Evolutionary conservation across 2,113 vertebrate species (phyloP).

Genomic region (Spheniscus mendiculus): DNA sequence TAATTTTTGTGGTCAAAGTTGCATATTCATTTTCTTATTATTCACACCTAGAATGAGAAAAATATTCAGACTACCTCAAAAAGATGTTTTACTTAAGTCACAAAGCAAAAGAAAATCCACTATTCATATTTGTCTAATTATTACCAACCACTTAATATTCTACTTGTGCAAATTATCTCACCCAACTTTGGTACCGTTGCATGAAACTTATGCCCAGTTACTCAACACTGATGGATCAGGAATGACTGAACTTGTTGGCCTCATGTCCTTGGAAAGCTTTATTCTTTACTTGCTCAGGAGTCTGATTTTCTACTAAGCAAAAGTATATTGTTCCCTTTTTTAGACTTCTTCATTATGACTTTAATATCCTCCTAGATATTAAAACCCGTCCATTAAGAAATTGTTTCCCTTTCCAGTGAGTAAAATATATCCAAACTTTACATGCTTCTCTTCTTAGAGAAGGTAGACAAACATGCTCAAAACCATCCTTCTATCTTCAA

Average conservation of each 20-base stretch:
- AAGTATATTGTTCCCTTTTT: neutral
- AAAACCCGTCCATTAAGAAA: neutral
- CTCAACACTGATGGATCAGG: neutral
- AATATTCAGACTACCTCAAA: neutral
- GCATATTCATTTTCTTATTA: neutral
- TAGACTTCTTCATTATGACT: neutral
- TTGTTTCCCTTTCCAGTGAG: neutral
- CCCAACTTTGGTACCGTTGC: accelerated
- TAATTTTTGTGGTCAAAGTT: neutral
- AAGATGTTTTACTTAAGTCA: neutral
- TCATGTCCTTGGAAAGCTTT: neutral
- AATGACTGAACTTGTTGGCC: neutral
- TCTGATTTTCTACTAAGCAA: neutral
- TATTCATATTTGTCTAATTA: neutral
- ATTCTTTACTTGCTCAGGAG: neutral
- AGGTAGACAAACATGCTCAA: neutral
- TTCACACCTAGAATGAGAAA: neutral
- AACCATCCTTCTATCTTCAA: neutral
- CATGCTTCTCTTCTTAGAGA: neutral
- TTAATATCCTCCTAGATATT: neutral
- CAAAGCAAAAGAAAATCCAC: neutral
- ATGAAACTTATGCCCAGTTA: neutral
- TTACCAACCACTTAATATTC: neutral
- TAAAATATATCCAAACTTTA: neutral
- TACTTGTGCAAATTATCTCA: neutral